Evolutionary conservation across 2,888 invertebrate species (phyloP).

Genomic region (Diaperis boleti): DNA sequence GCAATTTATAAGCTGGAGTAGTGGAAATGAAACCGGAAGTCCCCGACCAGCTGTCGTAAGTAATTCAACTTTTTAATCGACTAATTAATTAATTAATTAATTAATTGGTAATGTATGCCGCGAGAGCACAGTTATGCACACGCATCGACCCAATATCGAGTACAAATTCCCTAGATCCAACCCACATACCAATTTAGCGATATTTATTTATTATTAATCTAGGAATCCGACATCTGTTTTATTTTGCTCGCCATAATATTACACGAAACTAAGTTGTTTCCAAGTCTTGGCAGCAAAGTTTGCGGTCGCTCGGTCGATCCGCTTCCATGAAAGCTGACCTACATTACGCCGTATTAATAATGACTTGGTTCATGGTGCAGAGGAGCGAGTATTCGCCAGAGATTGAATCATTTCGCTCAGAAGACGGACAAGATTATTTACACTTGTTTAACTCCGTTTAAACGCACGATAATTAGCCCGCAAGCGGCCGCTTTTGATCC

Average conservation of each 20-base stretch:
- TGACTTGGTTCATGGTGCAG: conserved; percentile 16
- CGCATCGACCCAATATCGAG: too few species aligned
- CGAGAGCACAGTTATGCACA: too few species aligned
- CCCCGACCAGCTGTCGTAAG: too few species aligned
- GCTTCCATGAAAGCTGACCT: conserved; percentile 28
- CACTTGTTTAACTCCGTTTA: background rate
- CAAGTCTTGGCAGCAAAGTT: conserved; percentile 26
- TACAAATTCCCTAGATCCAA: background rate
- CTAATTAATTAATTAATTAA: too few species aligned
- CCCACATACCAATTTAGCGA: background rate
- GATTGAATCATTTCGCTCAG: conserved; percentile 5
- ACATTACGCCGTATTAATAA: conserved; percentile 25
- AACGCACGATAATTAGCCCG: background rate
- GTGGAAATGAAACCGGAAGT: too few species aligned
- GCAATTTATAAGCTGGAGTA: too few species aligned
- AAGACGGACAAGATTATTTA: background rate
- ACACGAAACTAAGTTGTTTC: conserved; percentile 20
- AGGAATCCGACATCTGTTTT: conserved; percentile 8
- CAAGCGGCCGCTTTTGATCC: background rate
- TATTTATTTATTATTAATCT: conserved; percentile 2
- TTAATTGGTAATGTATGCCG: too few species aligned
- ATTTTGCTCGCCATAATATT: conserved; percentile 9
- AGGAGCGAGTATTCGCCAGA: conserved; percentile 5
- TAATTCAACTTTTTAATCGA: too few species aligned
- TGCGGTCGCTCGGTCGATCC: conserved; percentile 26